A percentile compares a stretch with the other conserved stretches of the same genome.
Evolutionary conservation across 2,888 invertebrate species (phyloP).

Genomic region (Steinernema scapterisci): DNA sequence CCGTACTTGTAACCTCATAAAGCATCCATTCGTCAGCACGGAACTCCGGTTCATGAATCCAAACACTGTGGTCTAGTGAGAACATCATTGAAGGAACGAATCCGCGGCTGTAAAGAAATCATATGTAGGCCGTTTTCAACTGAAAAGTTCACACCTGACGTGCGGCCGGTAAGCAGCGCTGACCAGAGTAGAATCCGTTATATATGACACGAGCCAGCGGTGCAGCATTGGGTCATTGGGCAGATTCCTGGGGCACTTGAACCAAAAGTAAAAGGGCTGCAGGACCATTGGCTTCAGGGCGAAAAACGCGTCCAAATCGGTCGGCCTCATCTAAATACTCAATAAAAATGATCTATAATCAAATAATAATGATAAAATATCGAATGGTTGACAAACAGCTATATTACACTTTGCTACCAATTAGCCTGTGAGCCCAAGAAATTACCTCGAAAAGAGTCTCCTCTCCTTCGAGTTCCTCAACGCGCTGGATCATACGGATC

Average conservation of each 20-base stretch:
- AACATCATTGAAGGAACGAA: slow-evolving; percentile 61
- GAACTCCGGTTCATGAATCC: slow-evolving; percentile 57
- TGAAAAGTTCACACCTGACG: slow-evolving; percentile 35
- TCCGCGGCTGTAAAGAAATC: slow-evolving; percentile 47
- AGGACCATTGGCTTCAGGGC: slow-evolving; percentile 40
- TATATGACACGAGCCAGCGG: slow-evolving; percentile 49
- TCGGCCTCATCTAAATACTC: slow-evolving; percentile 43
- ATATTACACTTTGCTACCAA: background rate
- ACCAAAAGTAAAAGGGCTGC: slow-evolving; percentile 37
- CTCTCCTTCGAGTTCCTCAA: slow-evolving; percentile 43
- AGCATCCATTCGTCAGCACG: slow-evolving; percentile 63
- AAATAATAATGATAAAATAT: background rate
- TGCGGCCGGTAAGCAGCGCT: slow-evolving; percentile 54
- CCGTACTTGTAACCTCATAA: slow-evolving; percentile 53
- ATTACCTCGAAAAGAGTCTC: slow-evolving; percentile 47
- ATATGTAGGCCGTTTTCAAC: background rate
- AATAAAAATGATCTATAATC: background rate
- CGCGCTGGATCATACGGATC: slow-evolving; percentile 33
- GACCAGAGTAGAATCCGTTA: slow-evolving; percentile 47
- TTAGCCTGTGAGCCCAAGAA: slow-evolving; percentile 3
- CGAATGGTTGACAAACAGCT: background rate
- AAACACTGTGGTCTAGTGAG: slow-evolving; percentile 60
- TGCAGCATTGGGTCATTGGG: slow-evolving; percentile 42
- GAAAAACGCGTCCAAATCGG: slow-evolving; percentile 45
- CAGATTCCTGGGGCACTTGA: slow-evolving; percentile 46